Percentiles rank a stretch among this genome's conserved stretches.
phyloP scores from a whole-genome alignment of 2,888 invertebrate genomes.

The Acleris emargana region DNA sequence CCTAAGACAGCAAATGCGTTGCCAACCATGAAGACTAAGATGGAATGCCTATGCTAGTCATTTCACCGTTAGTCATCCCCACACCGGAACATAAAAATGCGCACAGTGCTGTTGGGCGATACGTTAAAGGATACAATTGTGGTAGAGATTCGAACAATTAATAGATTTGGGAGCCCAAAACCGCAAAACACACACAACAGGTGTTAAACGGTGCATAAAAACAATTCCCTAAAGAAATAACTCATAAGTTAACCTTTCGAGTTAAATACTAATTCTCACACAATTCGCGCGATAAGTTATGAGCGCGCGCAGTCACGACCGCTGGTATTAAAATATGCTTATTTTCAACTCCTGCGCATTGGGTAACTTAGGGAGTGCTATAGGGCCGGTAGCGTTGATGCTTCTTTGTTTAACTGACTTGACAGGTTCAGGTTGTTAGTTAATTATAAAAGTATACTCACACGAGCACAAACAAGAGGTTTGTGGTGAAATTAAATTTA shows the following conservation, averaged over 20 bases:
- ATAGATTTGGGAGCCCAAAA: too few relatives aligned
- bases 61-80: too few relatives aligned
- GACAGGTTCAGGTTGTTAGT: not conserved
- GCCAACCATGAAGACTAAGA: too few relatives aligned
- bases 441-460: not conserved
- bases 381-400: conserved; percentile 26
- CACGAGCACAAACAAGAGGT: not conserved
- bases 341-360: conserved; percentile 62
- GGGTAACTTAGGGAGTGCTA: conserved; percentile 64
- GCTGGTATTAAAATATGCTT: conserved; percentile 72
- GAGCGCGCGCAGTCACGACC: conserved; percentile 58
- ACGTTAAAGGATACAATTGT: too few relatives aligned
- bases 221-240: conserved; percentile 32
- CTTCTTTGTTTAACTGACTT: not conserved
- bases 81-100: too few relatives aligned
- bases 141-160: too few relatives aligned
- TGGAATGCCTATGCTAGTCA: too few relatives aligned
- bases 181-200: not conserved
- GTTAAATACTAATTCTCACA: conserved; percentile 26
- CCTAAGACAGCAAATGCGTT: too few relatives aligned
- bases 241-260: conserved; percentile 31
- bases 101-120: too few relatives aligned
- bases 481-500: not conserved
- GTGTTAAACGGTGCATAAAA: conserved; percentile 4
- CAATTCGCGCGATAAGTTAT: conserved; percentile 9